Conservation (phyloP, 2,113 vertebrate species). For the Pyrgilauda ruficollis region DNA sequence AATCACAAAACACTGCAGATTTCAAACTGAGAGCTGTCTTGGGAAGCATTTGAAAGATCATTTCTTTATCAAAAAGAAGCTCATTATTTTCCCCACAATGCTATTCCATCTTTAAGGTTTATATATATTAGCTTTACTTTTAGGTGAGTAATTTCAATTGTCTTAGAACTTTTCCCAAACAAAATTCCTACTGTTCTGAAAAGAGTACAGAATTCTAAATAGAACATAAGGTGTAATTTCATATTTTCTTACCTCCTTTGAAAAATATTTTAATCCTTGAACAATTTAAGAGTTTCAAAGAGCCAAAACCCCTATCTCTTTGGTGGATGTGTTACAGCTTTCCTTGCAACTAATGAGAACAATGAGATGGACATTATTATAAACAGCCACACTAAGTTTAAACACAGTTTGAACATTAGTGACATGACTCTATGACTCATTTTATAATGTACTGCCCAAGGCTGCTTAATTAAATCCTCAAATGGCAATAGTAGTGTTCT, state of each 20-base stretch:
- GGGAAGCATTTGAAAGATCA: neutral
- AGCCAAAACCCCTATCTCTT: neutral
- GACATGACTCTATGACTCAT: neutral
- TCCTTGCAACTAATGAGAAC: neutral
- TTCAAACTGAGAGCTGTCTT: neutral
- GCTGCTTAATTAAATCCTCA: neutral
- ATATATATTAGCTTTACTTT: neutral
- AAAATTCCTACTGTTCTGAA: neutral
- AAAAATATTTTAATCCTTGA: neutral
- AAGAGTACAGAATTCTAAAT: neutral
- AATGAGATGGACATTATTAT: neutral
- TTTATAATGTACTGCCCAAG: neutral
- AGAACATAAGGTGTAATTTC: neutral
- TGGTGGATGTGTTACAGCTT: neutral
- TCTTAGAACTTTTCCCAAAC: neutral
- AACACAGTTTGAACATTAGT: neutral
- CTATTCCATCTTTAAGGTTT: neutral
- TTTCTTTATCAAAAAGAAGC: neutral
- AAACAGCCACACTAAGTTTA: neutral
- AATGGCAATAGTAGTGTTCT: rapidly evolving
- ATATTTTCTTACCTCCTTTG: neutral
- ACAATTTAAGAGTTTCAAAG: neutral
- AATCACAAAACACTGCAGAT: neutral
- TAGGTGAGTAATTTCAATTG: neutral
- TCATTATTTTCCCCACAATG: neutral